Evolutionary conservation across 2,888 invertebrate species (phyloP), one percentile per base, ranked within the genome.

Genomic region (Cosmorhoe ocellata): DNA sequence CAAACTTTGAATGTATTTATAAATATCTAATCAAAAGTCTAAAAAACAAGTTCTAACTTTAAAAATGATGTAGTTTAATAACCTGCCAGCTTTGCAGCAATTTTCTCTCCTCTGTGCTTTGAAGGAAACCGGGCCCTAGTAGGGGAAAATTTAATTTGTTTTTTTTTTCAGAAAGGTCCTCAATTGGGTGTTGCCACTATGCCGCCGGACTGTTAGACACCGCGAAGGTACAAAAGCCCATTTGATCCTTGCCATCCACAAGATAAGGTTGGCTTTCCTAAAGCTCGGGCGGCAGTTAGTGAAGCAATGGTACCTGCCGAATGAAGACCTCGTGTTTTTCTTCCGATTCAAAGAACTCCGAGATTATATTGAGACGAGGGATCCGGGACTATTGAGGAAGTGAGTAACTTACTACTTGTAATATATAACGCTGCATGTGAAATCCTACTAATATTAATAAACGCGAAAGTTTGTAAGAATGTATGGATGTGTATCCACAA

Each of bases 141-240:
- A 18, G 18, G 2, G 2, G 18, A 3, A 18, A 18, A 4, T 4
- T 18, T 18, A 3, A 4, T 18, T 18, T 18, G 18, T 18, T 18
- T 18, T 3, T 18, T 18, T 18, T 33, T 69, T 65, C 7, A 93
- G 93, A 62, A 86, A 79, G 64, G 71, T 93, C 0, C 74, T 95
- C n/a, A 86, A 91, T 32, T 92, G 91, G 75, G 47, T 95, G 0
- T 74, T 95, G 14, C 93, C 93, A 0, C 82, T 91, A 36, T 92
- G 92, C 49, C 91, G 93, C 12, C 84, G 84, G 5, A 91, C 92
- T 1, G 94, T 96, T 0, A 89, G 91, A 0, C 76, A 88, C 24
- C 86, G 96, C 46, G 96, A 96, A 77, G 76, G 80, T 56, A 93
- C 95, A 0, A 96, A 96, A 74, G 92, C 93, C 2, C 81, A 91